Conservation (phyloP, 35 echinoderm and acorn worm genomes). For the Heliocidaris tuberculata region DNA sequence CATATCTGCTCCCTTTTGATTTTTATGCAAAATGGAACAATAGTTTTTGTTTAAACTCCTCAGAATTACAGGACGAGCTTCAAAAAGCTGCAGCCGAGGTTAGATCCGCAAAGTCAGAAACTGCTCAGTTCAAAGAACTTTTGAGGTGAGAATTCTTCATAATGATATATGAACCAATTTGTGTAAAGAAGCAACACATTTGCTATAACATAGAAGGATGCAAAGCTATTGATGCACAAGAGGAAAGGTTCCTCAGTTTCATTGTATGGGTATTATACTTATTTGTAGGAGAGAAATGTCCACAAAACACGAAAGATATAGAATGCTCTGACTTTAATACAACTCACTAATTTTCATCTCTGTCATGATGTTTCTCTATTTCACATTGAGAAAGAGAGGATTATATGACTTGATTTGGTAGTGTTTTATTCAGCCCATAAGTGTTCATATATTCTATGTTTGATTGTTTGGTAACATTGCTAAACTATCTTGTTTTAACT, state of each 20-base stretch:
- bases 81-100: slow-evolving; percentile 25
- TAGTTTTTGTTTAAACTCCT: background rate
- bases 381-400: too few species aligned
- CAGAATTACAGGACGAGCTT: slow-evolving; percentile 55
- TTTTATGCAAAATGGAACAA: background rate
- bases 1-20: too few species aligned
- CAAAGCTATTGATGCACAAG: too few species aligned
- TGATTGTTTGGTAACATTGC: too few species aligned
- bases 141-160: slow-evolving; percentile 58
- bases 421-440: too few species aligned
- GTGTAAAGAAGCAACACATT: background rate
- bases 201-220: background rate
- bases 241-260: too few species aligned
- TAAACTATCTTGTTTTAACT: background rate
- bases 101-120: slow-evolving; percentile 53
- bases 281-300: background rate
- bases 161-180: too few species aligned
- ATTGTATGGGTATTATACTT: background rate
- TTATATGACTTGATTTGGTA: too few species aligned
- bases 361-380: too few species aligned
- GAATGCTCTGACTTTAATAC: too few species aligned
- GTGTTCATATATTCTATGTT: too few species aligned
- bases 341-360: too few species aligned
- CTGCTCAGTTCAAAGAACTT: slow-evolving; percentile 69
- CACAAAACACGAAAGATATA: background rate